phyloP scores from a whole-genome alignment of 2,797 vertebrate species.

The Psittacula derbiana region DNA sequence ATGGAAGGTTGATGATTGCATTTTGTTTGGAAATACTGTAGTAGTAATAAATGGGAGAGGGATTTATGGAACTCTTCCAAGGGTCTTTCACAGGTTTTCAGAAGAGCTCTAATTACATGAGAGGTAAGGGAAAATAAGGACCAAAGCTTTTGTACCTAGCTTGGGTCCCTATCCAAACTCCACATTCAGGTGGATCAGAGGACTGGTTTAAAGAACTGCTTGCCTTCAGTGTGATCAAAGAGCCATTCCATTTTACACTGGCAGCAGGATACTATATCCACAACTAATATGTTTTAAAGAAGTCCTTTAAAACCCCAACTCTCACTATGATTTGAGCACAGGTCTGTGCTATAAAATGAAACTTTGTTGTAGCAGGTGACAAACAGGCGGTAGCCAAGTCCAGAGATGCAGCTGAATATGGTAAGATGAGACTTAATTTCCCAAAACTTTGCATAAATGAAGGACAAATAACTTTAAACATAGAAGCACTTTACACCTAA shows the following conservation, averaged over 20 bases:
- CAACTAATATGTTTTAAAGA: not conserved
- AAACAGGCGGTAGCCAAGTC: not conserved
- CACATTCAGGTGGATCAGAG: not conserved
- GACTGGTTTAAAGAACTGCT: not conserved
- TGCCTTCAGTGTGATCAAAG: not conserved
- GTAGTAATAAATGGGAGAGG: not conserved
- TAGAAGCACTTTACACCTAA: not conserved
- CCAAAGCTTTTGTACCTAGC: not conserved
- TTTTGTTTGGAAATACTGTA: not conserved
- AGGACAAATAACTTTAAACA: not conserved
- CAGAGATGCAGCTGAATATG: not conserved
- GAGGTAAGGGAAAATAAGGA: not conserved
- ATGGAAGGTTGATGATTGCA: rapidly evolving
- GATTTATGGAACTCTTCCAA: not conserved
- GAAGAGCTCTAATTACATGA: not conserved
- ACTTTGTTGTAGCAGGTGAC: not conserved
- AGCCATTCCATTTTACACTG: not conserved
- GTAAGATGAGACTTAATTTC: not conserved
- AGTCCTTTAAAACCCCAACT: not conserved
- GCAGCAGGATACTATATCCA: not conserved
- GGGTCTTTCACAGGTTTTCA: not conserved
- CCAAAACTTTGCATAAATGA: not conserved
- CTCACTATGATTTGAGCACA: not conserved
- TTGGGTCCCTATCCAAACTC: not conserved
- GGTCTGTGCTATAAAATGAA: not conserved